Percentiles rank a stretch among this genome's conserved stretches.
Conservation (phyloP, 1,140 invertebrate genomes). For the Apis laboriosa region DNA sequence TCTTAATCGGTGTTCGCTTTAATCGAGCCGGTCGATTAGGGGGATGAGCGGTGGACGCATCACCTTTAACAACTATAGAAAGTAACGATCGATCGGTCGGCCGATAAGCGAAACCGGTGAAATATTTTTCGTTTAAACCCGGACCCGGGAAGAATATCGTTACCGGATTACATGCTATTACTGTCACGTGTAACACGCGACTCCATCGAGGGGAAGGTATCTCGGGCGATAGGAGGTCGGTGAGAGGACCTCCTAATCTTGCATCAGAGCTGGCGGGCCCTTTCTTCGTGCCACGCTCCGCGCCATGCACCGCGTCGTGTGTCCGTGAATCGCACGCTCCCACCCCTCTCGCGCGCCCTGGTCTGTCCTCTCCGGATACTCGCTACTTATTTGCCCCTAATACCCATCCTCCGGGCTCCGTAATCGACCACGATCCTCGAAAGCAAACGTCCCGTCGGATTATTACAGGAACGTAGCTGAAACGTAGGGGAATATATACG, state of each 20-base stretch:
- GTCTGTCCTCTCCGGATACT: conserved; percentile 54
- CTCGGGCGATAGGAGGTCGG: conserved; percentile 55
- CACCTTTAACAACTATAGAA: background rate
- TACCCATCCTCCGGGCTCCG: conserved; percentile 53
- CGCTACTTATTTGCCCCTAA: conserved; percentile 63
- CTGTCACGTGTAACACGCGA: conserved; percentile 59
- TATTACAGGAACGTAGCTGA: conserved; percentile 41
- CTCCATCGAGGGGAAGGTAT: conserved; percentile 42
- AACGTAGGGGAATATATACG: conserved; percentile 42
- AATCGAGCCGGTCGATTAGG: background rate
- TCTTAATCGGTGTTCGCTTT: background rate
- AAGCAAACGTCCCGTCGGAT: conserved; percentile 31
- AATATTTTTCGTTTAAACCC: conserved; percentile 19
- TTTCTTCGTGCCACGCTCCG: conserved; percentile 13
- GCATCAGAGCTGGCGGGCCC: conserved; percentile 62
- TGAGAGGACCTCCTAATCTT: conserved; percentile 65
- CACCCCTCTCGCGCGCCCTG: conserved; percentile 17
- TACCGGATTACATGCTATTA: conserved; percentile 47
- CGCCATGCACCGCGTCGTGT: background rate
- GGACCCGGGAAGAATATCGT: conserved; percentile 29
- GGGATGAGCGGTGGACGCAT: background rate
- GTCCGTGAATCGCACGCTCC: conserved; percentile 52
- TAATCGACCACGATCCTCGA: background rate
- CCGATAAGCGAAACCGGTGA: conserved; percentile 19
- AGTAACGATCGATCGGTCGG: conserved; percentile 9